Evolutionary conservation across 2,888 invertebrate genomes (phyloP).

Genomic region (Calameuta idolon): DNA sequence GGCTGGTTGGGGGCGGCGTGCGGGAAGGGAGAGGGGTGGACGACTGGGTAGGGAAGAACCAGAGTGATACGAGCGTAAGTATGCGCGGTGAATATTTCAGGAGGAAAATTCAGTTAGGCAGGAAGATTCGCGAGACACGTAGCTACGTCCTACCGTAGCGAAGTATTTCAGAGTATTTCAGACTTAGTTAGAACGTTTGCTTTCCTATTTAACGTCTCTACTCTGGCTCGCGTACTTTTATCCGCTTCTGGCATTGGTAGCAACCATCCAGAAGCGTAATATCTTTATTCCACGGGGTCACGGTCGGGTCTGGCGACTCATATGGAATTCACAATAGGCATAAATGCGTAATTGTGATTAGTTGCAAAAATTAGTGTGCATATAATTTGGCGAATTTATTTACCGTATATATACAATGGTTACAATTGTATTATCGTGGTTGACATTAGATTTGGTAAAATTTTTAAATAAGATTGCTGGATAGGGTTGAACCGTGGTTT

Average conservation of each 20-base stretch:
- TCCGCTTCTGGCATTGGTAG: constrained; percentile 12
- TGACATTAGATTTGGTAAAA: neutral
- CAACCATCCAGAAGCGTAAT: neutral
- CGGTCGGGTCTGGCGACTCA: neutral
- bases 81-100: constrained; percentile 63
- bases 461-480: neutral
- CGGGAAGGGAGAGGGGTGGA: neutral
- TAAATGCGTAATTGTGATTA: neutral
- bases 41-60: constrained; percentile 28
- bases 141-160: constrained; percentile 27
- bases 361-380: neutral
- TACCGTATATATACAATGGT: neutral
- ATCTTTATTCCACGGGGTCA: neutral
- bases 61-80: constrained; percentile 57
- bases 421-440: neutral
- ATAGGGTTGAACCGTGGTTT: neutral
- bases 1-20: constrained; percentile 18
- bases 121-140: constrained; percentile 62
- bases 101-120: constrained; percentile 62
- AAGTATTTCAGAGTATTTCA: constrained; percentile 52
- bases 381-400: neutral
- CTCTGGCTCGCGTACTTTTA: constrained; percentile 1
- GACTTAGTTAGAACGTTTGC: constrained; percentile 64
- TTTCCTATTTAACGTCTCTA: constrained; percentile 53
- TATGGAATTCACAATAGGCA: neutral